Base-by-base conservation (phyloP, 2,797 vertebrate species). In the Rachycentron canadum region DNA sequence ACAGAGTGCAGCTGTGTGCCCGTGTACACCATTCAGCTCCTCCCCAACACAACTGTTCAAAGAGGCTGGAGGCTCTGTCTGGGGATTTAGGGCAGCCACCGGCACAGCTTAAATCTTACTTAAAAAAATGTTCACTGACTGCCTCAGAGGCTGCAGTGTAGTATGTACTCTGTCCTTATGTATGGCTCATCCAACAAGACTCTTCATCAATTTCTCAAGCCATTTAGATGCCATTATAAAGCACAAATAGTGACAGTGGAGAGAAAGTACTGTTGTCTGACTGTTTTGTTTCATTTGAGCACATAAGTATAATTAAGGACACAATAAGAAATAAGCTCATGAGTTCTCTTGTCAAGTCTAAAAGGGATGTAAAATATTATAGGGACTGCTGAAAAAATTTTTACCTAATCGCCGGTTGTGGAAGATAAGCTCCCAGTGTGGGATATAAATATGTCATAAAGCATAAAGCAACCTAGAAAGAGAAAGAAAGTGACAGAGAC, bases 51-150 rank as follows among this genome's bases (percentile, higher is more conserved):
- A 23, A 80, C 82, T 86, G 79, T 89, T 90, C 89, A 91, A 87
- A 92, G 88, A 86, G n/a, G 81, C 87, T 84, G 58, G 80, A 91
- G 85, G 78, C 80, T 79, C 85, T 60, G 81, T 90, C 89, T 83
- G 77, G 91, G 90, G 91, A 92, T 82, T 89, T 86, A 79, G 82
- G 77, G 88, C 82, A 88, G 88, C 88, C 90, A 90, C 88, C 78
- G 76, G 79, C 77, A 81, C 76, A 69, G 86, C 84, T 91, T 86
- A 85, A 86, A 91, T 90, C 86, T 89, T 84, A 89, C 85, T 79
- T 69, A 82, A 88, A 61, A 91, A n/a, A 90, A 85, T 52, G 69
- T 84, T 84, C 86, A 89, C 59, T 72, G 76, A 74, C 79, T 84
- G 77, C 73, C 83, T 88, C 81, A 76, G 78, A 83, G 80, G 82